Base-by-base conservation (phyloP, 2,797 vertebrate genomes). In the Ispidina picta region DNA sequence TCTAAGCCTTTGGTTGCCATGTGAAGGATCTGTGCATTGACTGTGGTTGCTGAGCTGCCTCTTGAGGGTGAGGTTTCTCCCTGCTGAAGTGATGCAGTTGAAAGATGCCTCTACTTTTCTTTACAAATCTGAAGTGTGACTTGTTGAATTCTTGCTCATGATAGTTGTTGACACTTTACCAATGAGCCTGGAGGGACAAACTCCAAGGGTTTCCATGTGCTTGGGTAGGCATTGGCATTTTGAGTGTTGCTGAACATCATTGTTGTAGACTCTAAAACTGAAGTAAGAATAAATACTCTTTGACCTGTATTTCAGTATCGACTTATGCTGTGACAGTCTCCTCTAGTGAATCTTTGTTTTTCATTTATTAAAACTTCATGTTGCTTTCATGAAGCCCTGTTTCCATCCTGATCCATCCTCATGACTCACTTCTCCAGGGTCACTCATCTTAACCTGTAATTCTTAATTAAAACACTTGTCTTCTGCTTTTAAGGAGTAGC, bases 271-370 rank as follows among this genome's bases (percentile, higher is more conserved):
- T 90, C 65, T 82, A 68, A 83, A 93, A 68, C 83, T 92, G 54
- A 91, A 83, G 83, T 55, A 92, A 94, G 86, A 96, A 95, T 93
- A 94, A 96, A 90, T 85, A 49, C 81, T 91, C 88, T 94, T 94
- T 92, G 79, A 88, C 56, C 73, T 91, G 37, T 83, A 72, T 89
- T 92, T 87, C 79, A 78, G 31, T 78, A 80, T 43, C 90, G 87
- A 62, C 17, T 76, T 13, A 33, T 56, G 71, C 82, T 81, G 69
- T 90, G 70, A 26, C 69, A 69, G 73, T 94, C 66, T 77, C 28
- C 39, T 44, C 65, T 81, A 62, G 55, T 75, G 43, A 46, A 31
- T 71, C 49, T 88, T 81, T 62, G n/a, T 58, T 89, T 55, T 79
- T 77, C 71, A 31, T 66, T 87, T 69, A 58, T 43, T 73, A 39